Base-by-base conservation (phyloP, 2,888 invertebrate genomes). In the Gasteruption jaculator region DNA sequence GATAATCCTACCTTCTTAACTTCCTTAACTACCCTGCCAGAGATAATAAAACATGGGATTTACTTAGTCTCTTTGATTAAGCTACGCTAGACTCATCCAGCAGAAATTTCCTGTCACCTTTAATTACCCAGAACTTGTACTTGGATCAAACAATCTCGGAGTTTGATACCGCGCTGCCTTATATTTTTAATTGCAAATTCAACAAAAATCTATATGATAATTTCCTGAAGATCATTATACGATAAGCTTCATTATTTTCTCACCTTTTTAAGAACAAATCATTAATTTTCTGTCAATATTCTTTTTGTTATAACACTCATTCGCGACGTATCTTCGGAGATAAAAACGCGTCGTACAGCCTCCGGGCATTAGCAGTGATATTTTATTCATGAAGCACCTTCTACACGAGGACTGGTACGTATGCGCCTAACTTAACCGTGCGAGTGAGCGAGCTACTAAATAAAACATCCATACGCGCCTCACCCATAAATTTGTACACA, bases 361-460 rank as follows among this genome's bases (percentile, higher is more conserved):
- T 59, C 58, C 54, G 58, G 68, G 65, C 63, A 70, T 69, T 68
- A 70, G 64, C 62, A 49, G 53, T 60, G 58, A 70, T 70, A 68
- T 70, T 69, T 70, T 69, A 70, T 70, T 70, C 70, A 70, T 70
- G 68, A 69, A 57, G 51, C 62, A 65, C 63, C 65, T 63, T 65
- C 56, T 60, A 56, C 57, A 57, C 52, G 25, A 45, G n/a, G n/a
- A 55, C 53, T 53, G 42, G 31, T 49, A 51, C 49, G 52, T 53
- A 54, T 5, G 12, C 50, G 54, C 61, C 58, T 50, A 57, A 55
- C 52, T 53, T 52, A 54, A 57, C 46, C 48, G 56, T 49, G 58
- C 56, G 57, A 56, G 43, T 58, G 50, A 47, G 52, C 49, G 51
- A 61, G 55, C 67, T 65, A 66, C 64, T 68, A 69, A 67, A 69